Evolutionary conservation across 1,140 invertebrate species (phyloP).

Genomic region (Temnothorax curvispinosus): DNA sequence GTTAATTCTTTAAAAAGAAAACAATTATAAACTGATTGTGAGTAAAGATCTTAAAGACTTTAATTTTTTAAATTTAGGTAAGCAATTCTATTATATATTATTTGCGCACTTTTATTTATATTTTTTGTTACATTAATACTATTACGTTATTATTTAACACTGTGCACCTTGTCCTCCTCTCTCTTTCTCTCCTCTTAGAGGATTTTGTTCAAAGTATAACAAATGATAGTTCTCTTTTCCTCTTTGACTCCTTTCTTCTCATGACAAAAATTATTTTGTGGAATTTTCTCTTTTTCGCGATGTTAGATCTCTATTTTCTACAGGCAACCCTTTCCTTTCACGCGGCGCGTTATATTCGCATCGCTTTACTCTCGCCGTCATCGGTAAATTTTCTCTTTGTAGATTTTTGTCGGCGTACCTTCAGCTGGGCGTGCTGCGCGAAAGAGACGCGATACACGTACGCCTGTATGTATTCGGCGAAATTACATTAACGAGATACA

Average conservation of each 20-base stretch:
- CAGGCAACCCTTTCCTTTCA: constrained; percentile 43
- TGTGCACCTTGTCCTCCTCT: not conserved
- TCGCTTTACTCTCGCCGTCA: constrained; percentile 54
- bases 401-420: constrained; percentile 57
- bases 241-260: not conserved
- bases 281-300: constrained; percentile 38
- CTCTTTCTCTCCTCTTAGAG: not conserved
- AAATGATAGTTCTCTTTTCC: not conserved
- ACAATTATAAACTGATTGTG: not conserved
- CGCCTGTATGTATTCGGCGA: not conserved
- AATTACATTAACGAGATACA: constrained; percentile 54
- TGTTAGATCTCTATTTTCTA: constrained; percentile 50
- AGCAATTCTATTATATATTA: not conserved
- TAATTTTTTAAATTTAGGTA: not conserved
- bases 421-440: constrained; percentile 20
- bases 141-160: not conserved
- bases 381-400: constrained; percentile 60
- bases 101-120: not conserved
- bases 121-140: not conserved
- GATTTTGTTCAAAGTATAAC: not conserved
- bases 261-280: constrained; percentile 43
- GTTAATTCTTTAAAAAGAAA: not conserved
- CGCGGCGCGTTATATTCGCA: constrained; percentile 29
- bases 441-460: constrained; percentile 34
- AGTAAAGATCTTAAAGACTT: not conserved